A percentile compares a stretch with the other conserved stretches of the same genome.
Evolutionary conservation across 2,797 vertebrate genomes (phyloP).

Genomic region (Iguana delicatissima): DNA sequence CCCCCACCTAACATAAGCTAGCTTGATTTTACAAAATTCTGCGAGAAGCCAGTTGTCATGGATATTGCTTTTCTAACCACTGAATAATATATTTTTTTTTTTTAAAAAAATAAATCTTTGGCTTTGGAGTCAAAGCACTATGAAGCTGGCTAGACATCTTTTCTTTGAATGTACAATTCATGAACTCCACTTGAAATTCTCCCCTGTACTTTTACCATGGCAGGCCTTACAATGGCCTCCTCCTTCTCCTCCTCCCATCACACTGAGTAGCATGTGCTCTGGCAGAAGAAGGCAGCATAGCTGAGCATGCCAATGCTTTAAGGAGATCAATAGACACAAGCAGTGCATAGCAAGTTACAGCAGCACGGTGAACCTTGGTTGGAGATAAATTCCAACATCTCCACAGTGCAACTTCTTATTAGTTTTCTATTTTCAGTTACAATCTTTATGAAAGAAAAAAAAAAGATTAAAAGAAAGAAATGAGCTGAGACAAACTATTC

Average conservation of each 20-base stretch:
- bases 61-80: background rate
- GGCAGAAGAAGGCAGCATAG: rapidly evolving
- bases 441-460: background rate
- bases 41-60: background rate
- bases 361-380: background rate
- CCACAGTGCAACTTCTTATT: background rate
- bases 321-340: conserved; percentile 3
- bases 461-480: background rate
- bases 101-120: too few species aligned
- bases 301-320: rapidly evolving
- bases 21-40: background rate
- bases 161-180: background rate
- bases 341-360: background rate
- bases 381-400: background rate
- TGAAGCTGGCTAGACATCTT: background rate
- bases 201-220: background rate
- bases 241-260: background rate
- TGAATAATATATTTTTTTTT: background rate
- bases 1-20: background rate
- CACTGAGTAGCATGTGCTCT: background rate
- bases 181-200: background rate
- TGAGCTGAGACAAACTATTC: conserved; percentile 41
- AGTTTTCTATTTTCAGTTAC: background rate
- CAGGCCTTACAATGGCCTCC: background rate
- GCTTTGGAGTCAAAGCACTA: background rate